Percentiles rank a stretch among this genome's conserved stretches.
Evolutionary conservation across 2,797 vertebrate species (phyloP).

Genomic region (Schizopygopsis pylzovi): DNA sequence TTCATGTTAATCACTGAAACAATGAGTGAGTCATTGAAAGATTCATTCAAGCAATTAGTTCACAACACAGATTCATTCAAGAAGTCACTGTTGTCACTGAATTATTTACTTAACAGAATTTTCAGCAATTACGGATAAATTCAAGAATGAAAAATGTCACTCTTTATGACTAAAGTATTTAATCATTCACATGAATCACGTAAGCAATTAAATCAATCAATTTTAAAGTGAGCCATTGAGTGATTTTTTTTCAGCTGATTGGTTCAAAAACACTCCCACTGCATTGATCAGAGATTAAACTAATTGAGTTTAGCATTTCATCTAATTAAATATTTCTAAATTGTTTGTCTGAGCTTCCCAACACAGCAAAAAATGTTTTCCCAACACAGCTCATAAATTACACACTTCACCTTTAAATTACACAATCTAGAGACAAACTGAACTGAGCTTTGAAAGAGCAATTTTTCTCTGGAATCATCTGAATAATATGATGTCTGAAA

Average conservation of each 20-base stretch:
- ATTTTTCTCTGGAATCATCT: background rate
- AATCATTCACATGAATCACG: background rate
- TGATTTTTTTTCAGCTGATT: background rate
- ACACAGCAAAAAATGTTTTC: background rate
- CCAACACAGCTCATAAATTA: background rate
- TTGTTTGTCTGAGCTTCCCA: background rate
- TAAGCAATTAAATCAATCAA: background rate
- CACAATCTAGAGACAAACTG: background rate
- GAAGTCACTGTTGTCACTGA: background rate
- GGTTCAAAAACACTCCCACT: background rate
- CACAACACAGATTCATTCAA: background rate
- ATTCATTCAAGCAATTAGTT: background rate
- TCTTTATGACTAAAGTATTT: background rate
- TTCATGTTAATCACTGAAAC: background rate
- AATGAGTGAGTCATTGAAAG: background rate
- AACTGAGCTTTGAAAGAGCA: background rate
- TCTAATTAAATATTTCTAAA: background rate
- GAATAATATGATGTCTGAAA: slow-evolving; percentile 9
- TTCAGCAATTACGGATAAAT: background rate
- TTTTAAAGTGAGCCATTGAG: background rate
- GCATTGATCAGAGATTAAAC: background rate
- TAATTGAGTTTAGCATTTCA: slow-evolving; percentile 4
- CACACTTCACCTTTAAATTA: slow-evolving; percentile 1
- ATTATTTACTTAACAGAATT: background rate
- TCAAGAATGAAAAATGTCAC: background rate